Conservation (phyloP, 2,797 vertebrate genomes). For the Rhinogobio ventralis region DNA sequence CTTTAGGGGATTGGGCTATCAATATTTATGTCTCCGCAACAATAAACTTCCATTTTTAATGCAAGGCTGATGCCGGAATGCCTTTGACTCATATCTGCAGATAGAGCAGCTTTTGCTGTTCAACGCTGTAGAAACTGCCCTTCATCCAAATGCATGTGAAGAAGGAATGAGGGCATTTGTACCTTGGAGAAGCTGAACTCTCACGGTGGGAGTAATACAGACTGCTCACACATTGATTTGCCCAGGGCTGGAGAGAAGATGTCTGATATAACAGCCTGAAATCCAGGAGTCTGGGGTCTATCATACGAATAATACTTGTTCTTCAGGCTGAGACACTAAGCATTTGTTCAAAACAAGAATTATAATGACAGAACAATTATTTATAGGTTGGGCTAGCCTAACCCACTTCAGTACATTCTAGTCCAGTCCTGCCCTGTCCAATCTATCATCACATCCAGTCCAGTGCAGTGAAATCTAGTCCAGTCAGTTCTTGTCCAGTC, state of each 20-base stretch:
- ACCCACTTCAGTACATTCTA: neutral
- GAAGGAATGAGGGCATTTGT: slow-evolving; percentile 9
- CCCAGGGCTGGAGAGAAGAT: neutral
- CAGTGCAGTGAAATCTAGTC: neutral
- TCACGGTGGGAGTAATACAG: neutral
- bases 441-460: neutral
- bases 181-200: neutral
- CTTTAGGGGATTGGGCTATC: slow-evolving; percentile 12
- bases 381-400: neutral
- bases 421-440: too few relatives aligned
- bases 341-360: neutral
- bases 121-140: slow-evolving; percentile 8
- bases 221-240: neutral
- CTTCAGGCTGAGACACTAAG: neutral
- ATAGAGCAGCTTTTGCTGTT: neutral
- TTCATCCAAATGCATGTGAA: slow-evolving; percentile 17
- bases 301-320: neutral
- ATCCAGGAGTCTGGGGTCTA: slow-evolving; percentile 14
- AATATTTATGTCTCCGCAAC: slow-evolving; percentile 29
- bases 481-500: neutral
- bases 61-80: neutral
- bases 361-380: neutral
- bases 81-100: neutral
- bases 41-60: slow-evolving; percentile 25
- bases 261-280: slow-evolving; percentile 10